phyloP scores from a whole-genome alignment of 2,888 invertebrate species.

The Meloe dianella region DNA sequence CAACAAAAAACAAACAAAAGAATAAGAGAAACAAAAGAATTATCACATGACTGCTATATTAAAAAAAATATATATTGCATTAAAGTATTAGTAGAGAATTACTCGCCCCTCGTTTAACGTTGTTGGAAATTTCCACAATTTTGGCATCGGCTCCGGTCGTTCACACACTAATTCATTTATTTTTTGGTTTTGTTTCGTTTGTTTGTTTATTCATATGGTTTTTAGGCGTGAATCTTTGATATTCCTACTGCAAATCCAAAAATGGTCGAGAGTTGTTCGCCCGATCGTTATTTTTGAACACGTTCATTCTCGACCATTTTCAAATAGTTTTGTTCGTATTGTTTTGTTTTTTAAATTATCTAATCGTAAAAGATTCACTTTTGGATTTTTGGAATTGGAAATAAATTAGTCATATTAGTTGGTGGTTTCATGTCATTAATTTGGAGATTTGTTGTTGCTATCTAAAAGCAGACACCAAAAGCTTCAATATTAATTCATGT shows the following conservation, averaged over 20 bases:
- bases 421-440: slow-evolving; percentile 47
- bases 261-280: not conserved
- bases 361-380: not conserved
- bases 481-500: slow-evolving; percentile 47
- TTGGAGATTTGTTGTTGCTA: slow-evolving; percentile 46
- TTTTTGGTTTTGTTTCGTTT: not conserved
- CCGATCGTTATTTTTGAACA: not conserved
- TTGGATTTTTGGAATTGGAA: too few relatives aligned
- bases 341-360: too few relatives aligned
- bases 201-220: too few relatives aligned
- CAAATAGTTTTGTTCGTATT: not conserved
- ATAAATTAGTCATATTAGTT: not conserved
- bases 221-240: not conserved
- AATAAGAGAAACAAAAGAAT: slow-evolving; percentile 25
- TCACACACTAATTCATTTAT: slow-evolving; percentile 47
- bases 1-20: slow-evolving; percentile 37
- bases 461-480: slow-evolving; percentile 31
- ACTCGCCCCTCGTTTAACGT: slow-evolving; percentile 58
- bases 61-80: slow-evolving; percentile 9
- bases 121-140: slow-evolving; percentile 52
- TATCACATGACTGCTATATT: slow-evolving; percentile 54
- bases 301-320: not conserved
- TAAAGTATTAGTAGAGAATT: slow-evolving; percentile 50
- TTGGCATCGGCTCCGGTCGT: slow-evolving; percentile 54
- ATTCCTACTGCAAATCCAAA: not conserved